Evolutionary conservation across 2,888 invertebrate species (phyloP), one percentile per base, ranked within the genome.

Genomic region (Heteromurus nitidus): DNA sequence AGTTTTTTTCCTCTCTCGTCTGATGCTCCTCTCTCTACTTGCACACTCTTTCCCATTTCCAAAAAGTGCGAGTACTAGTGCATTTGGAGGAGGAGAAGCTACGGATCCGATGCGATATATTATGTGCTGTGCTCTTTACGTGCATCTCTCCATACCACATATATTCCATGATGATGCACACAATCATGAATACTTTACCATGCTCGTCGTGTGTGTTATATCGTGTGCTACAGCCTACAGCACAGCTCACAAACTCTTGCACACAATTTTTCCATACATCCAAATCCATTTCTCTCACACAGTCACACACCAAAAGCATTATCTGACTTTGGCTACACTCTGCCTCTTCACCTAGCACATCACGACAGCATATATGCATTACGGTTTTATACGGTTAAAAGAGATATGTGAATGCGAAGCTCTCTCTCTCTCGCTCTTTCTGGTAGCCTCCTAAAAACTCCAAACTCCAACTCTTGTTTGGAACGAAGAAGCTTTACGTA

Each of bases 401-500:
- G n/a, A n/a, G n/a, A n/a, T n/a, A n/a, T n/a, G n/a, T n/a, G n/a
- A n/a, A n/a, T n/a, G n/a, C n/a, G 13, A 5, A 36, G 7, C 13
- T 36, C 36, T 36, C 36, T 5, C 36, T 36, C 36, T 5, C 36
- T 36, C 36, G 36, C 36, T 36, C 36, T 13, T 36, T 36, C 13
- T 22, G 13, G 70, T 60, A 26, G 36, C 26, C 70, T 72, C 42
- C 44, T 42, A 11, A 42, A n/a, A 3, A 20, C 55, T 36, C 67
- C 28, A n/a, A n/a, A n/a, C n/a, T n/a, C n/a, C n/a, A n/a, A n/a
- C n/a, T n/a, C n/a, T n/a, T n/a, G n/a, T n/a, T n/a, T n/a, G n/a
- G n/a, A n/a, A n/a, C n/a, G n/a, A n/a, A n/a, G 60, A 53, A 70
- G 79, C 64, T 53, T 79, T 50, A 50, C 9, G 9, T 53, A n/a